A percentile compares a stretch with the other conserved stretches of the same genome.
These are phyloP conservation scores for Ectropis crepuscularia DNA, from an alignment of 2,888 invertebrate species.

Conservation along the genomic window DNA sequence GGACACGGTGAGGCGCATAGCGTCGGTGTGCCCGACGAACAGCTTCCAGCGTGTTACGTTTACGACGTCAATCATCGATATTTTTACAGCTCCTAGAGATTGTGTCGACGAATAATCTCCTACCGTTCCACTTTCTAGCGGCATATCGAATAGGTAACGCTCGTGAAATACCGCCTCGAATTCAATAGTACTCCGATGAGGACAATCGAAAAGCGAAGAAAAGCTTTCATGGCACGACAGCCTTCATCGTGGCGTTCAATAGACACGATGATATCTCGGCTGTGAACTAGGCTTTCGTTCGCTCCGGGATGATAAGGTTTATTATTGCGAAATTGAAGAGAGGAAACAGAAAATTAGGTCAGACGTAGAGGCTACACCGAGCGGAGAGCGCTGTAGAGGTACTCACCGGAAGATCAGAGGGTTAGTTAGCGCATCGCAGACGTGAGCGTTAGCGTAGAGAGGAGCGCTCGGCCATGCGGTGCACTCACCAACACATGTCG, in stretches of 20 bases:
- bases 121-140: slow-evolving; percentile 7
- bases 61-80: slow-evolving; percentile 63
- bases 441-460: slow-evolving; percentile 53
- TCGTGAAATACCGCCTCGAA: slow-evolving; percentile 28
- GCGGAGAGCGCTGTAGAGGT: slow-evolving; percentile 45
- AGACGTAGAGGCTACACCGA: slow-evolving; percentile 35
- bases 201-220: slow-evolving; percentile 35
- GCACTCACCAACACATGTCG: slow-evolving; percentile 81
- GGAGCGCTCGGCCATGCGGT: slow-evolving; percentile 43
- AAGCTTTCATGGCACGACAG: slow-evolving; percentile 25
- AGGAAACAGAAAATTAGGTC: slow-evolving; percentile 45
- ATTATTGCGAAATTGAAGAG: slow-evolving; percentile 24
- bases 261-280: slow-evolving; percentile 21
- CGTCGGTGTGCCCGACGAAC: slow-evolving; percentile 48
- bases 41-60: slow-evolving; percentile 49
- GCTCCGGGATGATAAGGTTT: slow-evolving; percentile 24
- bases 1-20: slow-evolving; percentile 50
- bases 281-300: slow-evolving; percentile 1
- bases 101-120: slow-evolving; percentile 30
- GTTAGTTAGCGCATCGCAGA: slow-evolving; percentile 54
- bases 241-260: slow-evolving; percentile 27
- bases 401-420: slow-evolving; percentile 53
- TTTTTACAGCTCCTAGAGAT: slow-evolving; percentile 55
- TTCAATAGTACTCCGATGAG: slow-evolving; percentile 33
- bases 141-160: slow-evolving; percentile 22